Conservation (phyloP, 2,113 vertebrate genomes). For the Gyps fulvus region DNA sequence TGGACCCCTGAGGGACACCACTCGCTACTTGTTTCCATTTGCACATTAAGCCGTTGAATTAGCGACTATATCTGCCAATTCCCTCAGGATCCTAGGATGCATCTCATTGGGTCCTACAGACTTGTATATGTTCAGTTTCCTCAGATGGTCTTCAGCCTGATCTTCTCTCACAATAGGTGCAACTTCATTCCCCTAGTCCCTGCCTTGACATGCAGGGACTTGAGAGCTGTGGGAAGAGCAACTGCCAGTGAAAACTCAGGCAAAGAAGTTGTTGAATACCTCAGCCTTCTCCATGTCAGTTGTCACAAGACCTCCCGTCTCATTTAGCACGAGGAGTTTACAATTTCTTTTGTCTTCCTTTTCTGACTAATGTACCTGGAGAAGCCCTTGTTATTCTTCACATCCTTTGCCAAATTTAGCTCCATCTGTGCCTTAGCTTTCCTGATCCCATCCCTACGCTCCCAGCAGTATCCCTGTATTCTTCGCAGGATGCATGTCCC, state of each 20-base stretch:
- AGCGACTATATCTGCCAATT: background rate
- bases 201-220: background rate
- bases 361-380: background rate
- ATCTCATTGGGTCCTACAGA: background rate
- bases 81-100: background rate
- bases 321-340: background rate
- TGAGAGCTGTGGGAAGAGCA: background rate
- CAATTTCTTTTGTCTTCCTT: background rate
- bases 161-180: background rate
- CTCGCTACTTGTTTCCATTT: background rate
- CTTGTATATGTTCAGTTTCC: background rate
- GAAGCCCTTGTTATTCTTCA: background rate
- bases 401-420: background rate
- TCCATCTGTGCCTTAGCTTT: background rate
- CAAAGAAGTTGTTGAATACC: background rate
- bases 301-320: background rate
- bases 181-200: background rate
- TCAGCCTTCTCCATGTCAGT: background rate
- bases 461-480: background rate
- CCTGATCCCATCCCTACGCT: background rate
- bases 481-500: background rate
- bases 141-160: background rate
- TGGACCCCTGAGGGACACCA: background rate
- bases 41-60: background rate
- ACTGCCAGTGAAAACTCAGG: background rate